phyloP scores from a whole-genome alignment of 2,797 vertebrate genomes.

The Siniperca obscura region DNA sequence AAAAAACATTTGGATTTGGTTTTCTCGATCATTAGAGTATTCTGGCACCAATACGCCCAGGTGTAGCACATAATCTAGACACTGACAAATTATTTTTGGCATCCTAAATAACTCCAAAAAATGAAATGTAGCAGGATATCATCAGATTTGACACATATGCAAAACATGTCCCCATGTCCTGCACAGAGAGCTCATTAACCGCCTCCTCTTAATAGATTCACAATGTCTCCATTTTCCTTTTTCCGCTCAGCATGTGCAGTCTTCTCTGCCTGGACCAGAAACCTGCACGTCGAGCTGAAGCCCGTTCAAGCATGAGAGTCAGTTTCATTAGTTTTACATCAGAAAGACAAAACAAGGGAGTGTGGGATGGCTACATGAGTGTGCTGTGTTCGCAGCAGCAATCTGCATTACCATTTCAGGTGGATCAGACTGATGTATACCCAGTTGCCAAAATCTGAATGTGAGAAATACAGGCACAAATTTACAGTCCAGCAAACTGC shows the following conservation, averaged over 20 bases:
- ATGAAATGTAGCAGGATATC: slow-evolving; percentile 40
- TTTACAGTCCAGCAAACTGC: slow-evolving; percentile 29
- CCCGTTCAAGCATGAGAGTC: slow-evolving; percentile 48
- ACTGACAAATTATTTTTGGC: slow-evolving; percentile 58
- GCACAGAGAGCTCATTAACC: slow-evolving; percentile 65
- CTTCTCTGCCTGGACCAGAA: slow-evolving; percentile 56
- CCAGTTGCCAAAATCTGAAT: slow-evolving; percentile 29
- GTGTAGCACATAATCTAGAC: slow-evolving; percentile 46
- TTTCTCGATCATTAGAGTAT: slow-evolving; percentile 30
- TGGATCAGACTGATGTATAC: slow-evolving; percentile 37
- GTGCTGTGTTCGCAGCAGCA: slow-evolving; percentile 44
- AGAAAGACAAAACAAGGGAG: slow-evolving; percentile 55
- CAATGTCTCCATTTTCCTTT: slow-evolving; percentile 52
- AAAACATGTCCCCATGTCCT: slow-evolving; percentile 57
- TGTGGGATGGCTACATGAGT: slow-evolving; percentile 49
- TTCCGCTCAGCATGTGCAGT: slow-evolving; percentile 38
- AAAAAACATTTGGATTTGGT: slow-evolving; percentile 36
- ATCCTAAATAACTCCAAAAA: slow-evolving; percentile 33
- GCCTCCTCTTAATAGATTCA: slow-evolving; percentile 58
- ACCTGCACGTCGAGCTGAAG: slow-evolving; percentile 44
- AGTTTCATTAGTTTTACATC: slow-evolving; percentile 72
- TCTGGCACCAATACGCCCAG: slow-evolving; percentile 29
- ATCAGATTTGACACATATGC: slow-evolving; percentile 60
- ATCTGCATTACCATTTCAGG: slow-evolving; percentile 54
- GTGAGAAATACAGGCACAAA: slow-evolving; percentile 39